phyloP scores from a whole-genome alignment of 2,113 vertebrate species.

The Psittacula cyanocephala region DNA sequence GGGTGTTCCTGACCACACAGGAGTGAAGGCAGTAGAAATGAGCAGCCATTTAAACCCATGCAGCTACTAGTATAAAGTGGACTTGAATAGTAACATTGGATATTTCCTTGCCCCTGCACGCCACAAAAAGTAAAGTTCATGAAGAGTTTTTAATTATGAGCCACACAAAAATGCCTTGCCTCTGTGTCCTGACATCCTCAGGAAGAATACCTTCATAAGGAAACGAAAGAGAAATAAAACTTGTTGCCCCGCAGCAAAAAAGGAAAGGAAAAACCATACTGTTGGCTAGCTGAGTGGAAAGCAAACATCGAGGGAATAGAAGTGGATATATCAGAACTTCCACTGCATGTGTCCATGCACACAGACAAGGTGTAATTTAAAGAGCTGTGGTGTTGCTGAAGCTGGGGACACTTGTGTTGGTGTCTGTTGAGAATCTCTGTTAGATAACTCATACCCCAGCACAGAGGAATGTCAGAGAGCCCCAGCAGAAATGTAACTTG shows the following conservation, averaged over 20 bases:
- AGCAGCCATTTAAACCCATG: not conserved
- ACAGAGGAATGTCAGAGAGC: not conserved
- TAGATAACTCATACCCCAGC: not conserved
- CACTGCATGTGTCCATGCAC: not conserved
- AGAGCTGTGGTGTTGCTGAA: not conserved
- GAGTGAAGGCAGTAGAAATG: not conserved
- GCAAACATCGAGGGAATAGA: not conserved
- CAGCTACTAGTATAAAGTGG: not conserved
- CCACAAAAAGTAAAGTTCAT: not conserved
- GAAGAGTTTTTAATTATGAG: not conserved
- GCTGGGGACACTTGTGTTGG: not conserved
- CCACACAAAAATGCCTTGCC: not conserved
- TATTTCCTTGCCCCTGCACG: not conserved
- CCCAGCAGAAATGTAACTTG: constrained; percentile 1
- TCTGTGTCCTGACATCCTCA: not conserved
- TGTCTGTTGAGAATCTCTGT: not conserved
- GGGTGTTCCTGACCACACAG: not conserved
- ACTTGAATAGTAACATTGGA: not conserved
- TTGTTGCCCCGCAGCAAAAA: not conserved
- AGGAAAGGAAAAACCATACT: not conserved
- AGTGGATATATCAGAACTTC: not conserved
- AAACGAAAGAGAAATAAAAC: not conserved
- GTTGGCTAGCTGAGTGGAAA: not conserved
- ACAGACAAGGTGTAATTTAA: not conserved
- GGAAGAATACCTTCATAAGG: not conserved